These are phyloP conservation scores for Drosophila villosipedis DNA, from an alignment of 2,888 invertebrate species.

Conservation along the genomic window DNA sequence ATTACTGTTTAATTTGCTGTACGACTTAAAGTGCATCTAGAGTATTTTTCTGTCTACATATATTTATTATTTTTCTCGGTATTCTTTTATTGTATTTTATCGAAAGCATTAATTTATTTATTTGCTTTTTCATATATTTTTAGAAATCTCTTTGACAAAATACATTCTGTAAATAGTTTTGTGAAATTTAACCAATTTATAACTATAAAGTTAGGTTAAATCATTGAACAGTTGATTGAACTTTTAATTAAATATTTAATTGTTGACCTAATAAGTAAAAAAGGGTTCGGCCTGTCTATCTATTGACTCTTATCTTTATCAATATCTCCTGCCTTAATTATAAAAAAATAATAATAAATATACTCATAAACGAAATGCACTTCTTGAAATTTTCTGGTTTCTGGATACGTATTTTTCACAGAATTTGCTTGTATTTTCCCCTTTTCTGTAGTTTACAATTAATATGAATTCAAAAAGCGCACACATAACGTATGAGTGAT, in stretches of 20 bases:
- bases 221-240: background rate
- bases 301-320: background rate
- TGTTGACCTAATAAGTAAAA: background rate
- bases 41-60: background rate
- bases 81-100: background rate
- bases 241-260: background rate
- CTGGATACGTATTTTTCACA: background rate
- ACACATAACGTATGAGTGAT: constrained; percentile 30
- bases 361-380: background rate
- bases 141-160: background rate
- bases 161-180: background rate
- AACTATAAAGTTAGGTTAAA: background rate
- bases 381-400: too few species aligned
- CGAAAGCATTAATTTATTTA: background rate
- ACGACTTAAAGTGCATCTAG: background rate
- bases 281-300: background rate
- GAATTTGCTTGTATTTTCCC: background rate
- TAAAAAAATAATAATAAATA: background rate
- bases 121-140: background rate
- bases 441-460: background rate
- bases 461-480: background rate
- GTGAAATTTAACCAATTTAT: background rate
- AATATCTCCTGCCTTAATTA: background rate
- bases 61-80: too few species aligned
- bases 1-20: background rate